A percentile compares a stretch with the other conserved stretches of the same genome.
Conservation (phyloP, 2,113 vertebrate genomes). For the Hystrix cristata region DNA sequence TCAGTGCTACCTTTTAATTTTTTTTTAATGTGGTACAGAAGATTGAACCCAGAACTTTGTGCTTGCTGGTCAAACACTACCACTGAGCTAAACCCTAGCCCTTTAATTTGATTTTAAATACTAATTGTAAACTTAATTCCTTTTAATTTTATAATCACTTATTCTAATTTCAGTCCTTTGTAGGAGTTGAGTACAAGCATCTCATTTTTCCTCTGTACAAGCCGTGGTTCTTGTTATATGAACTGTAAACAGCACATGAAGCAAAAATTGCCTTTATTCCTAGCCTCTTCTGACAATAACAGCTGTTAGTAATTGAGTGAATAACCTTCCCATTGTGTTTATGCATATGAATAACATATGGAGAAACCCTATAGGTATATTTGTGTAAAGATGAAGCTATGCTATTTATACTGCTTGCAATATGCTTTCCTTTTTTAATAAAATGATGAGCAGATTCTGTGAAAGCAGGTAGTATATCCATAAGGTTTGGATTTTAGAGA, state of each 20-base stretch:
- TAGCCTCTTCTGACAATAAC: not conserved
- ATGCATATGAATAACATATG: not conserved
- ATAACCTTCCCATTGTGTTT: not conserved
- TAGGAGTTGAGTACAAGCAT: conserved; percentile 39
- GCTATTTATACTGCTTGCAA: not conserved
- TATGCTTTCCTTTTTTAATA: conserved; percentile 3
- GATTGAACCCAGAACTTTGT: not conserved
- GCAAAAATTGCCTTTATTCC: conserved; percentile 5
- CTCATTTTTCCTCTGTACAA: not conserved
- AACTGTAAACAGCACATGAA: not conserved
- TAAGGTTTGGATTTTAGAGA: not conserved
- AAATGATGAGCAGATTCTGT: conserved; percentile 81
- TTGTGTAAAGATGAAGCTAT: not conserved
- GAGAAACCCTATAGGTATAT: not conserved
- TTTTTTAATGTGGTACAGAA: not conserved
- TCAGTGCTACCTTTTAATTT: conserved; percentile 54
- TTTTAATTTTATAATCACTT: conserved; percentile 17
- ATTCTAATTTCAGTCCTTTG: conserved; percentile 30
- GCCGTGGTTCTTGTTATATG: conserved; percentile 38
- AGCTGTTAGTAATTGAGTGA: not conserved
- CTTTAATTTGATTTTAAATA: conserved; percentile 64
- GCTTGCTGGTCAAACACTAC: not conserved
- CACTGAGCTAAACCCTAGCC: not conserved
- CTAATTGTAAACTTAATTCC: not conserved
- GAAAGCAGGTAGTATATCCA: conserved; percentile 83